Evolutionary conservation across 2,888 invertebrate genomes (phyloP).

Genomic region (Meliscaeva auricollis): DNA sequence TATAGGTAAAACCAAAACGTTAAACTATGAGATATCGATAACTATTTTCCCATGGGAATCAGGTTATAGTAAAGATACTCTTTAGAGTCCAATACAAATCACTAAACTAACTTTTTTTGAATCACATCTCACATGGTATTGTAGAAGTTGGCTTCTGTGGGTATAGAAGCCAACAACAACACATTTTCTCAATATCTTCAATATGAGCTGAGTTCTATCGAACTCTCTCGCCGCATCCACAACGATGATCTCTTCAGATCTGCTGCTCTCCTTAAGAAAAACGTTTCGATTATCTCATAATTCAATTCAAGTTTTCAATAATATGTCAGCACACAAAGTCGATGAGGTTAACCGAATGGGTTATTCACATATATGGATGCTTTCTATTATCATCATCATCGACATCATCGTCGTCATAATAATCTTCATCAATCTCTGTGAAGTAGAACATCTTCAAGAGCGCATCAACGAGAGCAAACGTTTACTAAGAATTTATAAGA

Average conservation of each 20-base stretch:
- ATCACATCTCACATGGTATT: constrained; percentile 5
- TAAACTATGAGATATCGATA: constrained; percentile 54
- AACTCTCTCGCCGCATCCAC: constrained; percentile 7
- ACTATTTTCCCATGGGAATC: constrained; percentile 74
- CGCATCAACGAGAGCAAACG: constrained; percentile 26
- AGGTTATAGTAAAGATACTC: constrained; percentile 46
- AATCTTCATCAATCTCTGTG: constrained; percentile 63
- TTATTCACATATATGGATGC: constrained; percentile 40
- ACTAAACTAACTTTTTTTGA: constrained; percentile 25
- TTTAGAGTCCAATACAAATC: constrained; percentile 21
- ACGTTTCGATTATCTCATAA: constrained; percentile 71
- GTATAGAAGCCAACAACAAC: background rate
- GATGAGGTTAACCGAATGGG: constrained; percentile 60
- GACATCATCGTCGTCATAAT: background rate
- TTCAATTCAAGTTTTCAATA: constrained; percentile 67
- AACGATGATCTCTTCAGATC: constrained; percentile 10
- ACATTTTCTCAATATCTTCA: too few species aligned
- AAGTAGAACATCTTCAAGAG: constrained; percentile 68
- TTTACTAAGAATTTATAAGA: too few species aligned
- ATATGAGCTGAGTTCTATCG: too few species aligned
- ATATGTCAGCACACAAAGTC: constrained; percentile 46
- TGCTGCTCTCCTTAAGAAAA: constrained; percentile 59
- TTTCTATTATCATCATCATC: constrained; percentile 49
- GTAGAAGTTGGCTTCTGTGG: constrained; percentile 27
- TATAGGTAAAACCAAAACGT: constrained; percentile 9